Percentiles rank a stretch among this genome's conserved stretches.
Evolutionary conservation across 92 coral and sea anemone species (phyloP).

Genomic region (Porites cylindrica): DNA sequence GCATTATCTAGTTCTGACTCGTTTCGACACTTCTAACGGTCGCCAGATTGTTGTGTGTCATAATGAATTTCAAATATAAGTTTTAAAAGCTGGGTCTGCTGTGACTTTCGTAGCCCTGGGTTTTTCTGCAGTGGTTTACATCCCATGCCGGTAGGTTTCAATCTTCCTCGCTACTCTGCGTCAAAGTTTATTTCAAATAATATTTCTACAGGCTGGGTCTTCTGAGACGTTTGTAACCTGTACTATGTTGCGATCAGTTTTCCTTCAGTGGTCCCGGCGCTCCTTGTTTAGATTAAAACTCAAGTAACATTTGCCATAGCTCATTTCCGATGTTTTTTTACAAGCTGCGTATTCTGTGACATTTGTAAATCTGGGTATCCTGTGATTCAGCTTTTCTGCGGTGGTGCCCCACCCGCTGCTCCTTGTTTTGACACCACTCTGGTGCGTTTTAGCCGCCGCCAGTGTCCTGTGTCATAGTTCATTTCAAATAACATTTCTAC

Average conservation of each 20-base stretch:
- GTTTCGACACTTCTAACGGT: no score
- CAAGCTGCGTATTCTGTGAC: not conserved
- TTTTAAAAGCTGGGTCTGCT: not conserved
- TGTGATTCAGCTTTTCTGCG: constrained; percentile 24
- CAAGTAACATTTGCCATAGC: not conserved
- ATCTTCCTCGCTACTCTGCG: no score
- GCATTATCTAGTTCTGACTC: no score
- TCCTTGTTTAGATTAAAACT: constrained; percentile 63
- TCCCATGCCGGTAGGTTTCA: no score
- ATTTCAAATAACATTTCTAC: constrained; percentile 99
- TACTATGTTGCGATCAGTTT: not conserved
- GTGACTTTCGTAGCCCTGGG: not conserved
- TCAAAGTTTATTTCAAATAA: no score
- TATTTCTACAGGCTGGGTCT: not conserved
- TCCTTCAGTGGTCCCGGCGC: constrained; percentile 17
- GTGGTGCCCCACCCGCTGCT: constrained; percentile 27
- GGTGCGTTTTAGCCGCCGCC: constrained; percentile 97
- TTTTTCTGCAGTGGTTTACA: no score
- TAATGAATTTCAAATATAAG: not conserved
- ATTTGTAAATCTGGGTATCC: not conserved
- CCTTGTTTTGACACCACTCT: constrained; percentile 89
- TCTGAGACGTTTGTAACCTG: not conserved
- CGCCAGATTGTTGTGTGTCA: no score
- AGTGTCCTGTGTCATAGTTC: constrained; percentile 99
- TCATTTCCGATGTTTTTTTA: not conserved